These are phyloP conservation scores for Reticulitermes lucifugus DNA, from an alignment of 2,888 invertebrate genomes.

Conservation along the genomic window DNA sequence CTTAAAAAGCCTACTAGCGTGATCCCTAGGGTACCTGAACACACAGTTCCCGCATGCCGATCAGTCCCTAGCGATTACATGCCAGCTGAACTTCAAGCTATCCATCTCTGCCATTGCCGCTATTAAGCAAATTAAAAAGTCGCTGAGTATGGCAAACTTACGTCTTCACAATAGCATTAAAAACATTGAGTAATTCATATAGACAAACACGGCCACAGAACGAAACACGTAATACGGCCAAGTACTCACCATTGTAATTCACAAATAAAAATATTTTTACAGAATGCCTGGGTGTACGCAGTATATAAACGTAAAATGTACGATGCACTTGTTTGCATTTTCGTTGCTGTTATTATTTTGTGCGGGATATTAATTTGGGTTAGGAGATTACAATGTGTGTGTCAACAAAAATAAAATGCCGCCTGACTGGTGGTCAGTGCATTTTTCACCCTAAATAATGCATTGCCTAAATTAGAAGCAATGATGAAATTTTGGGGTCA, in stretches of 20 bases:
- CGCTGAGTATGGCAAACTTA: neutral
- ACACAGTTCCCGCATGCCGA: neutral
- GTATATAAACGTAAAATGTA: neutral
- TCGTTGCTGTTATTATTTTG: neutral
- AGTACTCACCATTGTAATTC: neutral
- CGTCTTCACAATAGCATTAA: neutral
- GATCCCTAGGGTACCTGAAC: neutral
- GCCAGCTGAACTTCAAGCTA: neutral
- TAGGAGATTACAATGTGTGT: neutral
- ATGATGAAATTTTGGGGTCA: no score
- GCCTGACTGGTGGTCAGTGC: no score
- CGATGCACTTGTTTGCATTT: neutral
- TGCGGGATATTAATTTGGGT: neutral
- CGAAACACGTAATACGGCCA: neutral
- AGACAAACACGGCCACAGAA: neutral
- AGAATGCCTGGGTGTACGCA: neutral
- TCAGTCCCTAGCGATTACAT: conserved; percentile 6
- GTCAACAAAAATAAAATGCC: neutral
- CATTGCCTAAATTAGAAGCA: no score
- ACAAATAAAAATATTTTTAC: neutral
- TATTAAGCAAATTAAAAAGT: conserved; percentile 33
- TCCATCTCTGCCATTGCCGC: neutral
- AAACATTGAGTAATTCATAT: neutral
- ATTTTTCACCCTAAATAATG: no score
- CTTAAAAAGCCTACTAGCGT: neutral